A percentile compares a stretch with the other conserved stretches of the same genome.
Evolutionary conservation across 2,113 vertebrate genomes (phyloP).

Genomic region (Climacteris rufus): DNA sequence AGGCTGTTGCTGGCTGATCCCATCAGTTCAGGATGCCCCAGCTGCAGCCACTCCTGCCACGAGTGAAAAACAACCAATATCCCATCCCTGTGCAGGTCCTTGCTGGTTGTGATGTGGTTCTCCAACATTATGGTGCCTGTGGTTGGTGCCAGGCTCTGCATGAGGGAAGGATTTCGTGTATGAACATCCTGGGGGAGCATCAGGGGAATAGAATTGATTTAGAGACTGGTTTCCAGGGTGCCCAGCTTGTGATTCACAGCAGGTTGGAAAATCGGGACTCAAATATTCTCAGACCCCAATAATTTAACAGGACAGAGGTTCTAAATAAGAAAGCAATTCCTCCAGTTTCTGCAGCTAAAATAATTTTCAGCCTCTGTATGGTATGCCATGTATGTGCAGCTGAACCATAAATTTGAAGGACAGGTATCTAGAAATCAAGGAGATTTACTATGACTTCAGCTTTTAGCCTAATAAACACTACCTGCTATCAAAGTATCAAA

Average conservation of each 20-base stretch:
- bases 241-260: not conserved
- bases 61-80: not conserved
- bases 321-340: not conserved
- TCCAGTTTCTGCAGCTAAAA: not conserved
- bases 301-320: not conserved
- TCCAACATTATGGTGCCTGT: not conserved
- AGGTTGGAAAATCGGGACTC: not conserved
- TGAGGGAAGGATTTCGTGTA: not conserved
- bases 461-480: conserved; percentile 65
- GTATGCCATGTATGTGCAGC: not conserved
- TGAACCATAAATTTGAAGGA: not conserved
- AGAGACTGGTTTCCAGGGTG: not conserved
- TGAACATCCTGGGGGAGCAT: not conserved
- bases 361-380: not conserved
- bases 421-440: not conserved
- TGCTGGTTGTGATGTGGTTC: not conserved
- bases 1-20: not conserved
- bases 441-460: not conserved
- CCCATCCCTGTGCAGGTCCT: accelerated
- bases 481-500: conserved; percentile 66
- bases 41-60: not conserved
- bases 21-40: not conserved
- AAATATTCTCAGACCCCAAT: not conserved
- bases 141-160: accelerated
- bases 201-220: not conserved